Evolutionary conservation across 2,797 vertebrate species (phyloP), one percentile per base, ranked within the genome.

Genomic region (Smutsia gigantea): DNA sequence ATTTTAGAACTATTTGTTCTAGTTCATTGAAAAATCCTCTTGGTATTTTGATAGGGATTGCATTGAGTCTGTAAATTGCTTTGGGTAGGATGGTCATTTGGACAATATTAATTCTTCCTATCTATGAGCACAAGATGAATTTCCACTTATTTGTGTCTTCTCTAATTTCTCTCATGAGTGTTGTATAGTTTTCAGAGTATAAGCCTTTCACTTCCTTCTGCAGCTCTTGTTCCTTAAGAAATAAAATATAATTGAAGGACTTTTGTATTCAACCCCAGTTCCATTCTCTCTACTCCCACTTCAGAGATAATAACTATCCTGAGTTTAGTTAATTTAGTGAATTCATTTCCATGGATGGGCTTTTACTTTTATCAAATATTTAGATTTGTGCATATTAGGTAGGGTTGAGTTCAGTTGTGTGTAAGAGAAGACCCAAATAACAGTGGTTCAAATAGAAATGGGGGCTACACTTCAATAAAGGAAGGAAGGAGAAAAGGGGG

Each of bases 291-390:
- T 84, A 87, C 17, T 72, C 29, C 18, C 37, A 57, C 59, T 74
- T 34, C 82, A 87, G 42, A 84, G 64, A 42, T 39, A 29, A 72
- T 49, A 49, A 59, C 5, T 68, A 7, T 72, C 37, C 46, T 42
- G 39, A 92, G 85, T 75, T 92, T 63, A 63, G n/a, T 55, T 8
- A 68, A 31, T 37, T 68, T 72, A 10, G 13, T 63, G n/a, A 46
- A 85, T 68, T 57, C 25, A 82, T 91, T 81, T 94, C 84, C 83
- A 10, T 39, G 64, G 39, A 86, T 78, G 55, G 8, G 7, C 68
- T 86, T 90, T 84, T 68, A 42, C 79, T 94, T 85, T 75, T 74
- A 94, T 90, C 82, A 89, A 94, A 42, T 61, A 11, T 78, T 71
- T 46, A 79, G 8, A 74, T 74, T 90, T 7, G 23, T 25, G 17